phyloP scores from a whole-genome alignment of 2,113 vertebrate genomes.

The Sminthopsis crassicaudata region DNA sequence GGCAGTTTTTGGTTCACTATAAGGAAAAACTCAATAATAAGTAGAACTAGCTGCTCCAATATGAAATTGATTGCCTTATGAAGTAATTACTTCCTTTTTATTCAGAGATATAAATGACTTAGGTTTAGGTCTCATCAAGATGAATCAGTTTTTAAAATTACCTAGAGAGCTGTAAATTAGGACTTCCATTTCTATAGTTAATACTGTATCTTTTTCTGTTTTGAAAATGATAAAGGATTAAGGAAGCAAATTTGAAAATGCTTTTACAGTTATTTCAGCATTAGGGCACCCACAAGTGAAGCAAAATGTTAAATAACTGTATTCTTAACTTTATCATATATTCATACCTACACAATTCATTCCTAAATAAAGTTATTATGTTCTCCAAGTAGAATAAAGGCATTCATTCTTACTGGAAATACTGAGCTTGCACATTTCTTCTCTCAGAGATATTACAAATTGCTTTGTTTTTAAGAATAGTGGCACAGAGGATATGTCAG shows the following conservation, averaged over 20 bases:
- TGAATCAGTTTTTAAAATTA: slow-evolving; percentile 14
- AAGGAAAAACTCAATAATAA: neutral
- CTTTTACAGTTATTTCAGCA: slow-evolving; percentile 45
- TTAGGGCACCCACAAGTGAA: neutral
- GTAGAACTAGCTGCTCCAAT: neutral
- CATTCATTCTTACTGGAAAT: neutral
- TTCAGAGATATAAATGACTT: neutral
- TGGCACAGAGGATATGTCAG: slow-evolving; percentile 36
- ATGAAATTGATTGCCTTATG: neutral
- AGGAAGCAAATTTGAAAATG: slow-evolving; percentile 15
- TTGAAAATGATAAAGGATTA: neutral
- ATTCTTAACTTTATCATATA: slow-evolving; percentile 1
- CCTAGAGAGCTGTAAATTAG: slow-evolving; percentile 8
- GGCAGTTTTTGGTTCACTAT: neutral
- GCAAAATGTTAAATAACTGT: neutral
- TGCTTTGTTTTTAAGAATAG: slow-evolving; percentile 58
- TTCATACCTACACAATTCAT: slow-evolving; percentile 29
- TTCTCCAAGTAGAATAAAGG: slow-evolving; percentile 17
- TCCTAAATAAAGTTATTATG: slow-evolving; percentile 48
- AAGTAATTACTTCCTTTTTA: neutral
- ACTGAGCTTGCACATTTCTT: slow-evolving; percentile 30
- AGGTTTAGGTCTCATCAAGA: neutral
- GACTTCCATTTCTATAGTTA: slow-evolving; percentile 41
- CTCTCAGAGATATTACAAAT: slow-evolving; percentile 38
- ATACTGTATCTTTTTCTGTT: neutral